These are phyloP conservation scores for Grantiella picta DNA, from an alignment of 2,113 vertebrate genomes.

Conservation along the genomic window DNA sequence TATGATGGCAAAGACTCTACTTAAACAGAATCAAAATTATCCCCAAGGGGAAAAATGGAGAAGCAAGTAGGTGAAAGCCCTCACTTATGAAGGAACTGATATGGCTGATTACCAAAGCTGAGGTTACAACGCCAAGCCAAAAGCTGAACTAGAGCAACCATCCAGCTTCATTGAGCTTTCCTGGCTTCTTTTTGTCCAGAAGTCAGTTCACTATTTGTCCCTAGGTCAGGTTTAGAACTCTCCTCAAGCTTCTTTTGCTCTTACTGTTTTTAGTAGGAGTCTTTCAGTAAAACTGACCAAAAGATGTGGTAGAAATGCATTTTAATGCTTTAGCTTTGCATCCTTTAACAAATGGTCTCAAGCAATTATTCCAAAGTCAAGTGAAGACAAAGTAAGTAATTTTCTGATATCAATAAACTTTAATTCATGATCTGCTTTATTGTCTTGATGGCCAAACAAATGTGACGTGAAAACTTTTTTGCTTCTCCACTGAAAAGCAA, in stretches of 20 bases:
- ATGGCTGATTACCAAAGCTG: neutral
- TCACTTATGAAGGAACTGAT: neutral
- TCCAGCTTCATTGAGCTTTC: neutral
- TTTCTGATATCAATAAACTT: neutral
- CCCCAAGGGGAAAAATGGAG: neutral
- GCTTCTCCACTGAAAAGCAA: neutral
- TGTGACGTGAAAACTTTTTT: neutral
- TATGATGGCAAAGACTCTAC: neutral
- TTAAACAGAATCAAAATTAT: neutral
- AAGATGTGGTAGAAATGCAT: neutral
- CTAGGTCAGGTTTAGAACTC: neutral
- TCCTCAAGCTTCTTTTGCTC: neutral
- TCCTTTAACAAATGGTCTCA: neutral
- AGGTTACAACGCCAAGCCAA: neutral
- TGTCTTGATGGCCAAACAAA: neutral
- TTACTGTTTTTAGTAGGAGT: neutral
- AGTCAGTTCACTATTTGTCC: neutral
- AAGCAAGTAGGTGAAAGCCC: neutral
- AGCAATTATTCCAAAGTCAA: rapidly evolving
- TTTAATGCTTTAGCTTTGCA: neutral
- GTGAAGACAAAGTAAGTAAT: neutral
- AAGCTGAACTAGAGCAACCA: neutral
- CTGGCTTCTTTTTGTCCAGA: neutral
- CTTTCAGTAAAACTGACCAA: neutral
- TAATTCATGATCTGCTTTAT: neutral